Percentiles rank a stretch among this genome's conserved stretches.
Conservation (phyloP, 1,140 invertebrate species). For the Hyles euphorbiae region DNA sequence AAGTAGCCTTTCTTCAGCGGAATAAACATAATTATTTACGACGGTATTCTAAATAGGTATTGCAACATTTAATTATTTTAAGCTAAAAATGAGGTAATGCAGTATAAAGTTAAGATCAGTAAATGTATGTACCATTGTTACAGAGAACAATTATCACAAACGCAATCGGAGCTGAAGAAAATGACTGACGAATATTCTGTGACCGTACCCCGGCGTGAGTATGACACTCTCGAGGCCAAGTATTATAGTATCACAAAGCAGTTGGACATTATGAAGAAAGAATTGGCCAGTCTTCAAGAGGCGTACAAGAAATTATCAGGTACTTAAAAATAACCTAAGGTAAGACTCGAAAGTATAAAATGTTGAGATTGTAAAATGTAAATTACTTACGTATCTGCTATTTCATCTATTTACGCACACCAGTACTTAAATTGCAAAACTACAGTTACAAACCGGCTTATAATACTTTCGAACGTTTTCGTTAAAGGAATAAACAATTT, state of each 20-base stretch:
- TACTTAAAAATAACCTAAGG: no score
- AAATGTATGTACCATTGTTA: conserved; percentile 1
- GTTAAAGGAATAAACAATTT: no score
- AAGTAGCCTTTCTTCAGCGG: not conserved
- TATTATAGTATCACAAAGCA: conserved; percentile 1
- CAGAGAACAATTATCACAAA: conserved; percentile 52
- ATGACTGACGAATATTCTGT: conserved; percentile 62
- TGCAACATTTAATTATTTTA: no score
- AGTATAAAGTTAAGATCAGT: no score
- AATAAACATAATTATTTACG: not conserved
- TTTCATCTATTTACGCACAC: no score
- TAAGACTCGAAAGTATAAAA: no score
- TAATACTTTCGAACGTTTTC: no score
- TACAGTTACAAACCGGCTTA: no score
- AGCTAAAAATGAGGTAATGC: no score
- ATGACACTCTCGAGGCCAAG: conserved; percentile 44
- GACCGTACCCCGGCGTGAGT: conserved; percentile 57
- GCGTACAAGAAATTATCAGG: conserved; percentile 32
- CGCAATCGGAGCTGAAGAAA: conserved; percentile 47
- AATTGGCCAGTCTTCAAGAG: conserved; percentile 42
- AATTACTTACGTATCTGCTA: no score
- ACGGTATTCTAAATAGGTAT: not conserved
- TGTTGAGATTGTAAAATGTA: no score
- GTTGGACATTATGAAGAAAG: conserved; percentile 27
- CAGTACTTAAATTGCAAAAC: no score